Base-by-base conservation (phyloP, 1,140 invertebrate species). In the Trichoplusia ni region DNA sequence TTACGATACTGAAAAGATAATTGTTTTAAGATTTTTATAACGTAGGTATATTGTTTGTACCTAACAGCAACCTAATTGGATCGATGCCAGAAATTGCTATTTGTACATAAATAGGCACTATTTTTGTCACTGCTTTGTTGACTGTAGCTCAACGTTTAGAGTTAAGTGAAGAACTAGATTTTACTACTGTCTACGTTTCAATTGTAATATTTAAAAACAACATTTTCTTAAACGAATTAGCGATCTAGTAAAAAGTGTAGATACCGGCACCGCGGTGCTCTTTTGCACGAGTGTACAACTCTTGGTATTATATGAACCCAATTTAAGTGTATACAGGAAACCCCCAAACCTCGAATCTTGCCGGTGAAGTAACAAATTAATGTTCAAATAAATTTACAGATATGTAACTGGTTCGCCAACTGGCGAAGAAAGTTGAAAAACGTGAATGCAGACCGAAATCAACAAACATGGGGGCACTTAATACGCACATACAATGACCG, bases 321-420 rank as follows among this genome's bases (percentile, higher is more conserved):
- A n/a, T n/a, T n/a, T n/a, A n/a, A n/a, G n/a, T n/a, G n/a, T n/a
- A n/a, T n/a, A n/a, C n/a, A n/a, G n/a, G n/a, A n/a, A n/a, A n/a
- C n/a, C n/a, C n/a, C n/a, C n/a, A n/a, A n/a, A n/a, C n/a, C n/a
- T n/a, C n/a, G n/a, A n/a, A n/a, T n/a, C n/a, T n/a, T n/a, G n/a
- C n/a, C n/a, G n/a, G n/a, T n/a, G n/a, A n/a, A n/a, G n/a, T n/a
- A n/a, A n/a, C n/a, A n/a, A n/a, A n/a, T n/a, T n/a, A n/a, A n/a
- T n/a, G n/a, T n/a, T n/a, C n/a, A n/a, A n/a, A n/a, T n/a, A 51
- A 71, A 69, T 53, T 84, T 85, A 33, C 82, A 94, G 93, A 94
- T 95, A 35, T 95, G 94, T 72, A 95, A 95, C 78, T 95, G 94
- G 94, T 95, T 95, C 79, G 94, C 94, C 13, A 95, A 95, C 68